A percentile compares a stretch with the other conserved stretches of the same genome.
These are phyloP conservation scores for Drosophila meridiana DNA, from an alignment of 2,888 invertebrate genomes.

Conservation along the genomic window DNA sequence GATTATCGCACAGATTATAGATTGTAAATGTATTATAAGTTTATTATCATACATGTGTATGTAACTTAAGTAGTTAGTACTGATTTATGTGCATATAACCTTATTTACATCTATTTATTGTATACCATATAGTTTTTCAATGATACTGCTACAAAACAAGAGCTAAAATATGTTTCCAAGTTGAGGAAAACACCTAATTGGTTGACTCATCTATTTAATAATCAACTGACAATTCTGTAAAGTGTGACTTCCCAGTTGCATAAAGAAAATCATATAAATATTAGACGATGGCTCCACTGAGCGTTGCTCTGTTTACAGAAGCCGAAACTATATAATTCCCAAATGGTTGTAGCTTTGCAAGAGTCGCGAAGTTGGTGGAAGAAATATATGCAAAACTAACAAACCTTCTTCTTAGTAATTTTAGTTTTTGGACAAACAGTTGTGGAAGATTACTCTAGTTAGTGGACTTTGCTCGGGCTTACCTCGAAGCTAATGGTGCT, in stretches of 20 bases:
- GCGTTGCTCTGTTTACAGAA: neutral
- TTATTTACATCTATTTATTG: neutral
- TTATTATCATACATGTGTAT: neutral
- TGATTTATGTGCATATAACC: too few species aligned
- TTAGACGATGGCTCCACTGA: neutral
- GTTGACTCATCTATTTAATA: neutral
- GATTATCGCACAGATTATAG: neutral
- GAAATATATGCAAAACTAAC: neutral
- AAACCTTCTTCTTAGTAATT: neutral
- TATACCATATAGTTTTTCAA: neutral
- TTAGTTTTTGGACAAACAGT: neutral
- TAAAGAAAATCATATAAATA: neutral
- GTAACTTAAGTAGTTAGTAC: too few species aligned
- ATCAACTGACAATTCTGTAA: neutral
- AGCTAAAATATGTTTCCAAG: neutral
- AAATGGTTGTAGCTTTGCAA: neutral
- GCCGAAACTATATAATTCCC: neutral
- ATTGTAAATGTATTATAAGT: neutral
- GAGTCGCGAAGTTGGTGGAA: too few species aligned
- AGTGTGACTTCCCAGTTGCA: neutral
- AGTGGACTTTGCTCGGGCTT: conserved; percentile 26
- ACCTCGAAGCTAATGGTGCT: conserved; percentile 84
- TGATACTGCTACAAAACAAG: neutral
- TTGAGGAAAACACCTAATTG: neutral
- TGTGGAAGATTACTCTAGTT: conserved; percentile 6